Conservation (phyloP, 2,113 vertebrate genomes). For the Emydocephalus ijimae region DNA sequence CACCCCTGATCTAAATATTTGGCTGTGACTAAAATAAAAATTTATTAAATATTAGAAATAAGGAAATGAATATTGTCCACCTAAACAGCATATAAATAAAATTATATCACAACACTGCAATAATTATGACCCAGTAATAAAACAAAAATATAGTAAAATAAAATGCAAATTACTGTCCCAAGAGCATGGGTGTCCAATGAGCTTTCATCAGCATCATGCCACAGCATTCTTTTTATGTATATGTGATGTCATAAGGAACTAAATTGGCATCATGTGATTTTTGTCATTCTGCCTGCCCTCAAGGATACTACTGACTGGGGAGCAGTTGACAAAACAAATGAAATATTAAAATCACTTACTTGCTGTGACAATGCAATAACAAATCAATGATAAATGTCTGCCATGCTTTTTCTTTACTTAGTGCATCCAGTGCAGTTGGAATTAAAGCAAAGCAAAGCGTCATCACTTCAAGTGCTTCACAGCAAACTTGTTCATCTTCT, state of each 20-base stretch:
- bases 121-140: not conserved
- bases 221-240: not conserved
- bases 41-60: not conserved
- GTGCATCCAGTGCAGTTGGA: conserved; percentile 93
- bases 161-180: not conserved
- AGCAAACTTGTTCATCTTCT: conserved; percentile 98
- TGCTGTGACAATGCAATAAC: conserved; percentile 97
- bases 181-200: not conserved
- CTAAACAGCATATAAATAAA: not conserved
- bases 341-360: conserved; percentile 74
- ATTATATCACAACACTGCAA: not conserved
- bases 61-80: not conserved
- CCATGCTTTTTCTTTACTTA: conserved; percentile 99
- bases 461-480: conserved; percentile 97
- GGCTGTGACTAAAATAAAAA: not conserved
- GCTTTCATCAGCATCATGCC: not conserved
- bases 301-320: not conserved
- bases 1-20: not conserved
- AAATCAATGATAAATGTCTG: conserved; percentile 98
- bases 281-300: not conserved
- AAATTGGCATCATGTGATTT: not conserved
- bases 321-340: not conserved
- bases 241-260: not conserved
- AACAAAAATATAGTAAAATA: not conserved
- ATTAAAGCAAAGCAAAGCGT: conserved; percentile 97